Base-by-base conservation (phyloP, 2,113 vertebrate genomes). In the Myiagra hebetior region DNA sequence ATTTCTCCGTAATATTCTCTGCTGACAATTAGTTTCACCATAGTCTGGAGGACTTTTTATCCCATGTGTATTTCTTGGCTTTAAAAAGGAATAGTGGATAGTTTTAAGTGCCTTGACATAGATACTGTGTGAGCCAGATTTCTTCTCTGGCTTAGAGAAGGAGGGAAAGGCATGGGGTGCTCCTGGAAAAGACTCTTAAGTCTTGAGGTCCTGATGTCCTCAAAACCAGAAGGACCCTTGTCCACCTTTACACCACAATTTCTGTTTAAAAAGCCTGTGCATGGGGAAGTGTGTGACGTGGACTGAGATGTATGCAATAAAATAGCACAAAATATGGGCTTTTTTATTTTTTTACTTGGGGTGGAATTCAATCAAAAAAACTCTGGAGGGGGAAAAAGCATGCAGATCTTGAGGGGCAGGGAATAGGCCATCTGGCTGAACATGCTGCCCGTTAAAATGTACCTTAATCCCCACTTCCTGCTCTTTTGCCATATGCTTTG, bases 401-500 rank as follows among this genome's bases (percentile, higher is more conserved):
- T 57, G 69, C 53, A 73, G 53, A 73, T 91, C 73, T 89, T 96
- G 91, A 93, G 67, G 80, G 91, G 77, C 69, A 85, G 53, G 39
- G 92, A 90, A 49, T 1, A 83, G 89, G 93, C 96, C 93, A 95
- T 97, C 96, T 97, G 96, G 95, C 78, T 83, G 89, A 95, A 92
- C 93, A 89, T 37, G 75, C 91, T 4, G 47, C 93, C 93, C 0
- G 22, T 98, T 97, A 97, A 96, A 97, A 91, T 88, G 89, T 64
- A 92, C 90, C 95, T 95, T 97, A 97, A 97, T 97, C 96, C 97
- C 74, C 31, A 42, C 90, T 96, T 95, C 93, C 95, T 97, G 95
- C 79, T 91, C 85, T 83, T 94, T 87, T 59, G 35, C 96, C 94
- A 94, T 91, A 93, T 94, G 95, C 85, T 96, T 94, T 89, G 68